Base-by-base conservation (phyloP, 2,888 invertebrate species). In the Sepiola atlantica region DNA sequence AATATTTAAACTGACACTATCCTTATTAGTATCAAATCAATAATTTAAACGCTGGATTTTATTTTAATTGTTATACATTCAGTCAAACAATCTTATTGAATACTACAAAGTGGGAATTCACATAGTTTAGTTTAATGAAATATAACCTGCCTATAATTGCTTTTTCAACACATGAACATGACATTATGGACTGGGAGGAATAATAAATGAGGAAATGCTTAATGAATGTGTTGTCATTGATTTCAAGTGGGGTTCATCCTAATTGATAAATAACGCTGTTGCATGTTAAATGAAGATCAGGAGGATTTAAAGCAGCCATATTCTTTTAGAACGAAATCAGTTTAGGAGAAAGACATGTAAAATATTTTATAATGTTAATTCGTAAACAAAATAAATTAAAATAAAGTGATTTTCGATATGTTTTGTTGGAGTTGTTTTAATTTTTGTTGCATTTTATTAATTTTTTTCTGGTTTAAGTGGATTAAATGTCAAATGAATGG, bases 211-310 rank as follows among this genome's bases (percentile, higher is more conserved):
- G n/a, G 77, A 12, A n/a, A n/a, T 2, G 77, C n/a, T n/a, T 10
- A n/a, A 0, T 3, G 14, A 32, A 77, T 45, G 8, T 4, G 45
- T 0, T 32, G 77, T 77, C 77, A 77, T n/a, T 2, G 16, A 4
- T 3, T n/a, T 14, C n/a, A n/a, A 77, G 77, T 77, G n/a, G 3
- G 14, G 14, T n/a, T 0, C 16, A n/a, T 32, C 32, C n/a, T 77
- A 77, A 77, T 77, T 77, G 77, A 77, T 77, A 77, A 77, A 77
- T 77, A 77, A n/a, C n/a, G 77, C 77, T 77, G 77, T 77, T 77
- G 77, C 77, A 77, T 77, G 77, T 77, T 77, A 32, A n/a, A 77
- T 8, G 61, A 61, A 28, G 61, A 61, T 21, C 28, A 12, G 2
- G 12, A 61, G 28, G 28, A 4, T 61, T 61, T 28, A 61, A 24